Evolutionary conservation across 2,113 vertebrate genomes (phyloP).

Genomic region (Bubo bubo): DNA sequence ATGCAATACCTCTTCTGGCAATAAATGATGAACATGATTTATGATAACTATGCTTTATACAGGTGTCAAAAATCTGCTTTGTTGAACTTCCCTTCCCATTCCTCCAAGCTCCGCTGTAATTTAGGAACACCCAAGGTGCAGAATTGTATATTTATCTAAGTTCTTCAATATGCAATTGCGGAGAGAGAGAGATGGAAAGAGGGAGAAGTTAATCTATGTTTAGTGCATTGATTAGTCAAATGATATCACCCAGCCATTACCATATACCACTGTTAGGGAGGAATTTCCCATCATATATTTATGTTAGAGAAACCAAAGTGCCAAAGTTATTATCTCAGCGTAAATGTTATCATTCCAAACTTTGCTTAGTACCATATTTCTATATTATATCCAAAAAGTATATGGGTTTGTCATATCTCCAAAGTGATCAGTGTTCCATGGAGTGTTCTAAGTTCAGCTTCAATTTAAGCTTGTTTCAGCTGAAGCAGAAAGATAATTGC

Average conservation of each 20-base stretch:
- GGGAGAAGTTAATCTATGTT: background rate
- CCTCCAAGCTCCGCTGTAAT: constrained; percentile 6
- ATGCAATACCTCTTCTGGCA: constrained; percentile 28
- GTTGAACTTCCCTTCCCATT: constrained; percentile 32
- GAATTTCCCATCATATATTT: constrained; percentile 1
- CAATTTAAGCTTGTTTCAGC: background rate
- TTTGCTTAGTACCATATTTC: background rate
- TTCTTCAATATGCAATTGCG: background rate
- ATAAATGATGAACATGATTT: constrained; percentile 44
- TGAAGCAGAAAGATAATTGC: background rate
- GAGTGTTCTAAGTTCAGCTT: background rate
- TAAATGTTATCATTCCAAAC: constrained; percentile 25
- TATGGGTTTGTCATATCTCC: background rate
- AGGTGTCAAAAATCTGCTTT: constrained; percentile 45
- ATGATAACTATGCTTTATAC: constrained; percentile 32
- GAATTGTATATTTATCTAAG: constrained; percentile 36
- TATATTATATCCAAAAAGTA: background rate
- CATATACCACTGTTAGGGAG: background rate
- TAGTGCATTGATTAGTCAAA: constrained; percentile 22
- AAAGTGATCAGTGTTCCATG: background rate
- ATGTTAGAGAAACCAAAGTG: constrained; percentile 40
- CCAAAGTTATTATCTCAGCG: constrained; percentile 30
- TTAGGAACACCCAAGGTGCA: constrained; percentile 39
- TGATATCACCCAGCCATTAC: constrained; percentile 22
- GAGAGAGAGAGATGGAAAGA: background rate